These are phyloP conservation scores for Australoheros scitulus DNA, from an alignment of 2,113 vertebrate genomes.

Conservation along the genomic window DNA sequence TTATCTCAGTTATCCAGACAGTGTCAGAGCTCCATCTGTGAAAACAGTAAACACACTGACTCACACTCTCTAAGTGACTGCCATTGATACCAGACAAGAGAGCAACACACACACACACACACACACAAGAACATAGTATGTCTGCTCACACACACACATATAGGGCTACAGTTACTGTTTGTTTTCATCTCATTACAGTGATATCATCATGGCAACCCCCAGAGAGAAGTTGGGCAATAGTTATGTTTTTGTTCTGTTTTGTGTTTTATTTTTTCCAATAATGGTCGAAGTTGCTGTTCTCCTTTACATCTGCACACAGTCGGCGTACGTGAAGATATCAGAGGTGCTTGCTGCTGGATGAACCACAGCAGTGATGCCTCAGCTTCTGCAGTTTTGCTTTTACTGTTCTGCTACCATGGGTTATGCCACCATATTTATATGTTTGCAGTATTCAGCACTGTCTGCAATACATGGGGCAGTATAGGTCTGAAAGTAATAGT, in stretches of 20 bases:
- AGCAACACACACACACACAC: slow-evolving; percentile 30
- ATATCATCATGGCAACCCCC: slow-evolving; percentile 56
- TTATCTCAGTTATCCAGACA: slow-evolving; percentile 79
- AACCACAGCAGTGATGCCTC: slow-evolving; percentile 1
- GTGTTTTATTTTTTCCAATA: slow-evolving; percentile 5
- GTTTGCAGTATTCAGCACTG: not conserved
- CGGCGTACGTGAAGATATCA: not conserved
- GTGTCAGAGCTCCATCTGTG: slow-evolving; percentile 78
- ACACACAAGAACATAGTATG: slow-evolving; percentile 30
- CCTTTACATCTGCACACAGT: slow-evolving; percentile 20
- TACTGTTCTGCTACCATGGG: not conserved
- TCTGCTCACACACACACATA: slow-evolving; percentile 16
- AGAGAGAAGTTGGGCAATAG: slow-evolving; percentile 46
- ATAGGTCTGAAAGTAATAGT: not conserved
- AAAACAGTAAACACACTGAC: slow-evolving; percentile 77
- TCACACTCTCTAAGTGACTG: slow-evolving; percentile 67
- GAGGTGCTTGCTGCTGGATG: slow-evolving; percentile 20
- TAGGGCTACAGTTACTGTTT: slow-evolving; percentile 59
- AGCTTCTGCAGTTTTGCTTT: not conserved
- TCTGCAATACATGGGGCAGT: not conserved
- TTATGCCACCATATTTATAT: not conserved
- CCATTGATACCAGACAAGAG: slow-evolving; percentile 56
- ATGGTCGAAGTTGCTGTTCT: slow-evolving; percentile 15
- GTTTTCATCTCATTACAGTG: slow-evolving; percentile 66
- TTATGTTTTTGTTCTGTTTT: slow-evolving; percentile 44